Conservation (phyloP, 2,888 invertebrate genomes). For the Tachina grossa region DNA sequence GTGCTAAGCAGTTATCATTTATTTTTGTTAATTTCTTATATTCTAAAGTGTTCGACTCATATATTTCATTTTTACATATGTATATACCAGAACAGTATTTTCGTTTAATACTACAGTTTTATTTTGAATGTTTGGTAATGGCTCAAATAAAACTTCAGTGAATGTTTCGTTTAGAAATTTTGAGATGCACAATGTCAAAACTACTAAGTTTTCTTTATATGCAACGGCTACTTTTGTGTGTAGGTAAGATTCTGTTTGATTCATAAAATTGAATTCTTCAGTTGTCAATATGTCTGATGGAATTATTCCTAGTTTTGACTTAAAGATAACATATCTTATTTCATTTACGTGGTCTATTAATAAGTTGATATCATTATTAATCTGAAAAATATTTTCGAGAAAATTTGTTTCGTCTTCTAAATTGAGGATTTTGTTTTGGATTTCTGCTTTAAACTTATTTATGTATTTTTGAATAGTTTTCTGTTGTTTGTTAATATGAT, state of each 20-base stretch:
- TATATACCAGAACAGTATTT: too few species aligned
- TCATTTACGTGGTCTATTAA: constrained; percentile 1
- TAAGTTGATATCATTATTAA: constrained; percentile 8
- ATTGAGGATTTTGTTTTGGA: not conserved
- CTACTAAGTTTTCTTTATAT: constrained; percentile 44
- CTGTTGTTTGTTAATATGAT: not conserved
- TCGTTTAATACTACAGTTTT: constrained; percentile 1
- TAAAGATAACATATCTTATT: not conserved
- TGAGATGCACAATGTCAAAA: constrained; percentile 45
- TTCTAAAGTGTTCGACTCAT: too few species aligned
- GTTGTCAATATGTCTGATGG: constrained; percentile 6
- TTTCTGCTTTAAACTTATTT: not conserved
- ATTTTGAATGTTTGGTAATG: constrained; percentile 45
- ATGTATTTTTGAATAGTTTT: not conserved
- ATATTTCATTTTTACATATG: too few species aligned
- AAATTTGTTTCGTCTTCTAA: constrained; percentile 12
- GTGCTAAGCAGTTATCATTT: too few species aligned
- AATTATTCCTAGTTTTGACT: constrained; percentile 3
- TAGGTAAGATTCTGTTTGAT: not conserved
- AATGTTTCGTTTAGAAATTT: constrained; percentile 38
- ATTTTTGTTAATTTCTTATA: too few species aligned
- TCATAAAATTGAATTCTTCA: constrained; percentile 2
- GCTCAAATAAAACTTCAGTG: constrained; percentile 48
- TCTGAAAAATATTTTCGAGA: constrained; percentile 6
- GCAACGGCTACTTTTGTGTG: constrained; percentile 57